Conservation (phyloP, 2,888 invertebrate genomes). For the Hemaris fuciformis region DNA sequence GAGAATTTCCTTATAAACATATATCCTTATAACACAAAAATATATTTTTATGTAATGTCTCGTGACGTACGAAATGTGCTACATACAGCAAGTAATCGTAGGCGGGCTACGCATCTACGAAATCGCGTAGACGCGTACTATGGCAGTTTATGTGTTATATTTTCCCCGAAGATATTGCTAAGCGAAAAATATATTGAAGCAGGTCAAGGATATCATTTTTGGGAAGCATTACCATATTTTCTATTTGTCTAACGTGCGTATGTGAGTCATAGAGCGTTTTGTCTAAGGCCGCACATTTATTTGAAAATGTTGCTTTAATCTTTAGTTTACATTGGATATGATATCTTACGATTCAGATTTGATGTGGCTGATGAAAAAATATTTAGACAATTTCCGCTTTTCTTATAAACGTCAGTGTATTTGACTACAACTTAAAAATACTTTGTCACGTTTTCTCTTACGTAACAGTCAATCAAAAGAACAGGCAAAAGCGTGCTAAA, state of each 20-base stretch:
- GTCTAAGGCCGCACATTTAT: background rate
- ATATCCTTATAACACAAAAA: background rate
- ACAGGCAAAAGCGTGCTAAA: too few relatives aligned
- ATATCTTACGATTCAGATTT: too few relatives aligned
- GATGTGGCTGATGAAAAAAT: too few relatives aligned
- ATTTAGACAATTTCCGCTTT: too few relatives aligned
- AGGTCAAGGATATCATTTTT: background rate
- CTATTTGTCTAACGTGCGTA: background rate
- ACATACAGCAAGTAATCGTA: constrained; percentile 22
- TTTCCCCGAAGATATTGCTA: constrained; percentile 1
- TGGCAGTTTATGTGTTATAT: background rate
- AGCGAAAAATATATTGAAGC: background rate
- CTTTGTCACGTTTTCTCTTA: too few relatives aligned
- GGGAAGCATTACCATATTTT: background rate
- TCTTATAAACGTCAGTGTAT: too few relatives aligned
- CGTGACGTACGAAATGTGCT: constrained; percentile 14
- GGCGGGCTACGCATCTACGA: constrained; percentile 27
- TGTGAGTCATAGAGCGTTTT: background rate
- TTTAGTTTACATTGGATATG: too few relatives aligned
- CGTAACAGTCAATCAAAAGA: too few relatives aligned
- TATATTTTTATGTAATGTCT: background rate
- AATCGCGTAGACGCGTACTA: constrained; percentile 23
- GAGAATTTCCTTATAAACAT: background rate
- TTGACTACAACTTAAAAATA: too few relatives aligned
- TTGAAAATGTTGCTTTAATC: background rate